Evolutionary conservation across 2,113 vertebrate genomes (phyloP), one percentile per base, ranked within the genome.

Genomic region (Triplophysa dalaica): DNA sequence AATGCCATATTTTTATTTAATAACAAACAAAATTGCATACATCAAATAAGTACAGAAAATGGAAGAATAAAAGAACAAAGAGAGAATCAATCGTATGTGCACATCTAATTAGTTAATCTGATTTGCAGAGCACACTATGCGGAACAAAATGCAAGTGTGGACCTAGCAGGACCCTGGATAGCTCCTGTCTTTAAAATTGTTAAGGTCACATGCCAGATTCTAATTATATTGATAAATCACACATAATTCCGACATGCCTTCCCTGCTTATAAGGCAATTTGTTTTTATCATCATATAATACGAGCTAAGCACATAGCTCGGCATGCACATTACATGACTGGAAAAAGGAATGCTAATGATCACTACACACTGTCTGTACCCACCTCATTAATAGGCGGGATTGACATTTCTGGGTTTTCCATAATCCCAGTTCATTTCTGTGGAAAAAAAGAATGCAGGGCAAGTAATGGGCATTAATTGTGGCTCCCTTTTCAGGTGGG

Each of bases 111-210:
- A 4, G 16, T 16, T 54, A 58, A 17, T 58, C 1, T 16, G 17
- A 54, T 19, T 54, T 54, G 52, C 16, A 54, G 9, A 48, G 45
- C 45, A 48, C 52, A 54, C 5, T 54, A n/a, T 54, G 48, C 11
- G 1, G 14, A 50, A 50, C 13, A 50, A 56, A 1, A 56, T 56
- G 52, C 16, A 10, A 58, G 26, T 52, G 26, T 58, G 17, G 43
- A 21, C 65, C 50, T 75, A 80, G 74, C 86, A 87, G 84, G 77
- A 91, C 88, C 90, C 87, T 88, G 90, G 90, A 91, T 84, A 93
- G 90, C 88, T 91, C 92, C 89, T 24, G 62, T 19, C 58, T 67
- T 14, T 61, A 14, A 60, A 65, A 56, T 19, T 16, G 52, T 56
- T 14, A 56, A 79, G 60, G 77, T 58, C 79, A 48, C 12, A 33